Evolutionary conservation across 2,113 vertebrate species (phyloP).

Genomic region (Hydrolagus affinis): DNA sequence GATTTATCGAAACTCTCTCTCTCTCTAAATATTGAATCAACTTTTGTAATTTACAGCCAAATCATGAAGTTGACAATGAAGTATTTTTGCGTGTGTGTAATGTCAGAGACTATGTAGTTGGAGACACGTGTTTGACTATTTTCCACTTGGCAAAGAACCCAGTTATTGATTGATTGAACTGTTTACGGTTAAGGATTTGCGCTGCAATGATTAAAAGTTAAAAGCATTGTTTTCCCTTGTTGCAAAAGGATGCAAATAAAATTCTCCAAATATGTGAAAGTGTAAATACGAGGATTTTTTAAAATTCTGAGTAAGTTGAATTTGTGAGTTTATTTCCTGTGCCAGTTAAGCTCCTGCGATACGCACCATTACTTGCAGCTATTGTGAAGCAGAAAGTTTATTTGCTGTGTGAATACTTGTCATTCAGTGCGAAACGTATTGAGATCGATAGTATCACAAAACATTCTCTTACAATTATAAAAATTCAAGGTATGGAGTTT

Average conservation of each 20-base stretch:
- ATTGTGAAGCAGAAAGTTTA: background rate
- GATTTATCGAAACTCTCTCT: constrained; percentile 37
- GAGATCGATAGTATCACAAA: too few species aligned
- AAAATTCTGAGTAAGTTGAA: background rate
- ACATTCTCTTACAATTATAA: background rate
- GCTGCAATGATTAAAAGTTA: background rate
- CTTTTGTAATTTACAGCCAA: background rate
- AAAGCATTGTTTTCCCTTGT: background rate
- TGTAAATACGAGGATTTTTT: background rate
- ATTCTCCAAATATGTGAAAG: background rate
- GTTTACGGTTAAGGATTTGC: background rate
- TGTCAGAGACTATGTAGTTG: background rate
- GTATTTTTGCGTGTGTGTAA: background rate
- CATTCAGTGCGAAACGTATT: background rate
- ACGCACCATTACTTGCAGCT: too few species aligned
- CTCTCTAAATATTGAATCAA: constrained; percentile 26
- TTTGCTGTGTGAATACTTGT: background rate
- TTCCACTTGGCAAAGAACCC: constrained; percentile 8
- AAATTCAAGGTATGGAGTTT: background rate
- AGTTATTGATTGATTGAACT: background rate
- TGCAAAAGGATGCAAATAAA: background rate
- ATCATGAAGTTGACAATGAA: background rate
- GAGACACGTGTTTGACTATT: background rate
- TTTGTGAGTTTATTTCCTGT: constrained; percentile 8
- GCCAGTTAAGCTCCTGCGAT: constrained; percentile 19